Base-by-base conservation (phyloP, 2,797 vertebrate genomes). In the Peromyscus eremicus region DNA sequence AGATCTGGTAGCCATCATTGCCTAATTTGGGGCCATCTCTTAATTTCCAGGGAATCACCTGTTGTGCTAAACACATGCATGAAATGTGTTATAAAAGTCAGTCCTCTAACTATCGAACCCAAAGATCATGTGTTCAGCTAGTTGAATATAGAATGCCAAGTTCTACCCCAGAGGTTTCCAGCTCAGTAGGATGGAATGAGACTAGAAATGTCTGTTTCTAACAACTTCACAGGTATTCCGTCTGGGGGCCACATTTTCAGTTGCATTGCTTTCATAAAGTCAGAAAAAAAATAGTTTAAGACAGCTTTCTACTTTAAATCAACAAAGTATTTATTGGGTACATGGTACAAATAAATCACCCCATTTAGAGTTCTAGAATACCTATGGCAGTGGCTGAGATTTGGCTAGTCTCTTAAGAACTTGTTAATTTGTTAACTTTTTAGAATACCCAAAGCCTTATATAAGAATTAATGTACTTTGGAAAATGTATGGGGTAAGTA, bases 221-320 rank as follows among this genome's bases (percentile, higher is more conserved):
- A 76, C 16, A 86, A 75, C 12, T 4, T 84, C n/a, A 29, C 13
- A 60, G 34, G n/a, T 75, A 21, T 17, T 0, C 43, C 1, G 0
- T 57, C 52, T 57, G 11, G 21, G 32, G 8, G 5, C n/a, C 29
- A 57, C 49, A 81, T 55, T 96, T 96, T 94, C 43, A 27, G 46
- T 81, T 49, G 57, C 5, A 17, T 2, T 90, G 4, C 29, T 94
- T 88, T 89, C 85, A 92, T 40, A 64, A 87, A n/a, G 3, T n/a
- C 60, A 96, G 23, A 52, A 92, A 12, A 77, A 32, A 25, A 66
- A 21, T 81, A 5, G 85, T 94, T 87, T 27, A 57, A 93, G 85
- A 87, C 1, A 40, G 17, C 29, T 88, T 95, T 88, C 40, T 34
- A 49, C 6, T 95, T 96, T 79, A 73, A 93, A 32, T 92, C 55